Evolutionary conservation across 2,797 vertebrate genomes (phyloP), one percentile per base, ranked within the genome.

Genomic region (Sebastes kiyomatsui): DNA sequence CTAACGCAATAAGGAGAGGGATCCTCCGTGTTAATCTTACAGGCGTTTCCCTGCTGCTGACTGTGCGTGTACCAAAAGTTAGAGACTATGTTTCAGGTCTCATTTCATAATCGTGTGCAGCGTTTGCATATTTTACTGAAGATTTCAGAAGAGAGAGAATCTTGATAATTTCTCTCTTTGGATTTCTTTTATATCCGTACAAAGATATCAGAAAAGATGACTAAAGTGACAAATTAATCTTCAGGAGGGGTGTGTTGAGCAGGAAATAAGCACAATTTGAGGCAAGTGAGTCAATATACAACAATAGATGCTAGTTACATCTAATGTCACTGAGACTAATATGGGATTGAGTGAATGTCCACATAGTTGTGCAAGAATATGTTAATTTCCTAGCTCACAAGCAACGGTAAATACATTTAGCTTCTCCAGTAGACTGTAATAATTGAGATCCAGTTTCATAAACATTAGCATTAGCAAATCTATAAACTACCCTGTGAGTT

Each of bases 1-100:
- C 82, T 81, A 87, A 89, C 22, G 87, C 87, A 88, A 90, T 88
- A 85, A 93, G 87, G 70, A 79, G 71, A 87, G 68, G 87, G 79
- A 33, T 80, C 77, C 86, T 90, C 93, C 56, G 10, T 90, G 92
- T 91, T 94, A 88, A 93, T 94, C 86, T 90, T 80, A 56, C 83
- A 89, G 84, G 79, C 86, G 58, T 90, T 49, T 91, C 79, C 88
- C 87, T 76, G 79, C 80, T 94, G 93, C 92, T 94, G 92, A 94
- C 90, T 78, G 70, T 73, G 87, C 82, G 32, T 77, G 76, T 78
- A 86, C 87, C 85, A 79, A 76, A 88, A 88, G 88, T 90, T 88
- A 67, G 72, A 81, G 79, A 82, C 80, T 73, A 77, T 65, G 74
- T 88, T 92, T 88, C 76, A 77, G 79, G 77, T 85, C 82, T 86